Conservation (phyloP, 35 echinoderm and acorn worm genomes). For the Strongylocentrotus purpuratus region DNA sequence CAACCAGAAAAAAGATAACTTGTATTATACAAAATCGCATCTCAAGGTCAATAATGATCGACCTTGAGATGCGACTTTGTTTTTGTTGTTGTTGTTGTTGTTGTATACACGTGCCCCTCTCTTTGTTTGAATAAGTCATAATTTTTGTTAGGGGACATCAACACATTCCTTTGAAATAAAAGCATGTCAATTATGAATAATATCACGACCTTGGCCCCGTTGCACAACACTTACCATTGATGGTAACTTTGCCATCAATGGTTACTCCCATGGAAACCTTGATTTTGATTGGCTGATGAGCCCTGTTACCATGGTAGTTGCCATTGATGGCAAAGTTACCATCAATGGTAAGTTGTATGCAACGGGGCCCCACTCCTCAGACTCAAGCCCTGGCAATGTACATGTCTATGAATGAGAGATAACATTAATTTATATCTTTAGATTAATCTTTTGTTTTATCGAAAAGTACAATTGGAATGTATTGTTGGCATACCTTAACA, state of each 20-base stretch:
- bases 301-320: too few species aligned
- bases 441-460: neutral
- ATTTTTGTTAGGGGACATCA: neutral
- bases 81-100: too few species aligned
- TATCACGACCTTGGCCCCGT: neutral
- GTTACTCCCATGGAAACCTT: too few species aligned
- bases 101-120: too few species aligned
- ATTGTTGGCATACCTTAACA: neutral
- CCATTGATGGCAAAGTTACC: too few species aligned
- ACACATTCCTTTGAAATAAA: neutral
- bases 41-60: neutral
- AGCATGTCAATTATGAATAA: neutral
- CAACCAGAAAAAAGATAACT: neutral
- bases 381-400: neutral
- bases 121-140: neutral
- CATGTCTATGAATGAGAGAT: neutral
- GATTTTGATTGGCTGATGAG: too few species aligned
- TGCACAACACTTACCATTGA: too few species aligned
- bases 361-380: neutral
- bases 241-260: too few species aligned
- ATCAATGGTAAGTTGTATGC: too few species aligned
- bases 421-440: neutral
- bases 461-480: neutral
- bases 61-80: neutral
- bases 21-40: too few species aligned